Conservation (phyloP, 1,140 invertebrate genomes). For the Limonius californicus region DNA sequence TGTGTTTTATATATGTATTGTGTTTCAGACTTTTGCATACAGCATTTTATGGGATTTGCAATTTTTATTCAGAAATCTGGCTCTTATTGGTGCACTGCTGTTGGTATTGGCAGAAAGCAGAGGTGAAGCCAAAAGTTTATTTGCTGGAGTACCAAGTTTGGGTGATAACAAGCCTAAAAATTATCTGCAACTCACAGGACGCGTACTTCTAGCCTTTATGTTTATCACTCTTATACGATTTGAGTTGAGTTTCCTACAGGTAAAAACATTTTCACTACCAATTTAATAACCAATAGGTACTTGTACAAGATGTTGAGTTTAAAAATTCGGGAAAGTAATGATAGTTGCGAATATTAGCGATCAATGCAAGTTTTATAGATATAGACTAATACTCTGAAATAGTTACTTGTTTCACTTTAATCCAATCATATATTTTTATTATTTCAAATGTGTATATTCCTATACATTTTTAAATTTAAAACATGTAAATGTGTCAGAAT, state of each 20-base stretch:
- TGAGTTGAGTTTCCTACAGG: conserved; percentile 86
- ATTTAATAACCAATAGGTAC: too few species aligned
- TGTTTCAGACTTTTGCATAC: conserved; percentile 87
- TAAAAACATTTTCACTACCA: conserved; percentile 49
- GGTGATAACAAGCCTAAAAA: conserved; percentile 98
- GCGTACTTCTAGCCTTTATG: conserved; percentile 97
- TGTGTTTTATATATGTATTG: conserved; percentile 25
- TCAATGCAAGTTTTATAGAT: too few species aligned
- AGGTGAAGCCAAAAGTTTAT: conserved; percentile 87
- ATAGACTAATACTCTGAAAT: too few species aligned
- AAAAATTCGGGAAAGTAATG: too few species aligned
- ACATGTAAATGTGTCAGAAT: too few species aligned
- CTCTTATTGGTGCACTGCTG: conserved; percentile 91
- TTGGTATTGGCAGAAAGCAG: conserved; percentile 92
- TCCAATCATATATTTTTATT: too few species aligned
- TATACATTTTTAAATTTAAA: too few species aligned
- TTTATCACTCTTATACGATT: conserved; percentile 95
- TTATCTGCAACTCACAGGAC: conserved; percentile 92
- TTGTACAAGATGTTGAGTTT: too few species aligned
- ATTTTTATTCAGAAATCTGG: conserved; percentile 92
- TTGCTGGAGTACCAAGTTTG: conserved; percentile 95
- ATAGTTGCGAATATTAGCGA: too few species aligned
- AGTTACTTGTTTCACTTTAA: too few species aligned
- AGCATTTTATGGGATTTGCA: conserved; percentile 98
- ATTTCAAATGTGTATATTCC: too few species aligned